These are phyloP conservation scores for Rhogogaster chlorosoma DNA, from an alignment of 2,888 invertebrate species.

Conservation along the genomic window DNA sequence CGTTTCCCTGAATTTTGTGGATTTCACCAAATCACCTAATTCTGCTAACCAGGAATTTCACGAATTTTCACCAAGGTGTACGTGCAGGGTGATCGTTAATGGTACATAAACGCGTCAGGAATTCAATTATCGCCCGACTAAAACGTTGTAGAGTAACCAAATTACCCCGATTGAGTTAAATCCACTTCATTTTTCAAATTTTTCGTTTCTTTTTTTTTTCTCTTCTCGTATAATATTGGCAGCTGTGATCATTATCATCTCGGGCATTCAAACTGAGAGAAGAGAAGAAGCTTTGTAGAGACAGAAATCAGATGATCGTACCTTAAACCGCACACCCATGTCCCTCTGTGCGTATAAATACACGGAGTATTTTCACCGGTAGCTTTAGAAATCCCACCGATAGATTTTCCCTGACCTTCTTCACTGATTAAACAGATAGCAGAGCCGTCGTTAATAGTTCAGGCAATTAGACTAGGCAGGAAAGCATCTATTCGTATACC, in stretches of 20 bases:
- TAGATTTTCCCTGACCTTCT: constrained; percentile 9
- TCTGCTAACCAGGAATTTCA: background rate
- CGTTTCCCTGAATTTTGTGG: background rate
- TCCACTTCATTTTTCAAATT: background rate
- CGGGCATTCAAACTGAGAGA: background rate
- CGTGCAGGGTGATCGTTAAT: background rate
- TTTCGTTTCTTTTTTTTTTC: background rate
- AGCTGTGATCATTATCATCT: background rate
- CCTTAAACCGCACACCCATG: background rate
- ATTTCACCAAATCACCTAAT: background rate
- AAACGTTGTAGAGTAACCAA: background rate
- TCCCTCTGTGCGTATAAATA: background rate
- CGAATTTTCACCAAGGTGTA: background rate
- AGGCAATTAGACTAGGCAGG: constrained; percentile 32
- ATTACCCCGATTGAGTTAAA: background rate
- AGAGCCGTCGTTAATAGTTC: constrained; percentile 11
- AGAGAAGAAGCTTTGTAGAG: background rate
- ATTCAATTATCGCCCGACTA: background rate
- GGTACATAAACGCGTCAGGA: background rate
- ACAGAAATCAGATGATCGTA: background rate
- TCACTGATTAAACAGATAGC: constrained; percentile 10
- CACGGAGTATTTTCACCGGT: background rate
- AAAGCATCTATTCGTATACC: constrained; percentile 38
- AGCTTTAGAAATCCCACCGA: background rate
- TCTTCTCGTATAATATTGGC: background rate